phyloP scores from a whole-genome alignment of 2,113 vertebrate genomes.

The Hemiprocne comata region DNA sequence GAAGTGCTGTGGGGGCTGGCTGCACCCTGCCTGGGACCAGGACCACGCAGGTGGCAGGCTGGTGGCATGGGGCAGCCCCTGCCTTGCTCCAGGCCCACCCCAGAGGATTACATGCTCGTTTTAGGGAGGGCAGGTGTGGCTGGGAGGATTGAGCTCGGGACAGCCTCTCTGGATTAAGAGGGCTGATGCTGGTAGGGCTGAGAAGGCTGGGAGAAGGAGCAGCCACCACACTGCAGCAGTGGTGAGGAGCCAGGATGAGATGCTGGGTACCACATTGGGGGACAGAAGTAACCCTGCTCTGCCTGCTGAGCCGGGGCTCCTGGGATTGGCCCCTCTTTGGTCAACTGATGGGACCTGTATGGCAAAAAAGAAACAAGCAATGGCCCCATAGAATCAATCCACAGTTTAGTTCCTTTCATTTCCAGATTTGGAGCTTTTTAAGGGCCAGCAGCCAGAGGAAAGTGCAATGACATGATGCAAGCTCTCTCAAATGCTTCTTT shows the following conservation, averaged over 20 bases:
- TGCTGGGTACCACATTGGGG: not conserved
- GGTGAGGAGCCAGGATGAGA: fast-evolving
- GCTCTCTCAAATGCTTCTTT: not conserved
- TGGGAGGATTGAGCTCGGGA: fast-evolving
- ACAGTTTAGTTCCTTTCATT: not conserved
- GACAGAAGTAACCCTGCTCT: not conserved
- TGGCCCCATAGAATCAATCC: not conserved
- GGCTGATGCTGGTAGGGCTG: fast-evolving
- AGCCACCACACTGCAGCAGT: fast-evolving
- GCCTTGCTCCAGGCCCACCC: not conserved
- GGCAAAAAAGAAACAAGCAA: not conserved
- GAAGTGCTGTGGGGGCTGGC: not conserved
- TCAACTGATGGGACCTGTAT: not conserved
- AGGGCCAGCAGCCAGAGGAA: not conserved
- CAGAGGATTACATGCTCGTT: fast-evolving
- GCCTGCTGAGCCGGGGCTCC: fast-evolving
- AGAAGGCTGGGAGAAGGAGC: not conserved
- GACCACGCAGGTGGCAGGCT: fast-evolving
- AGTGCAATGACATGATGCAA: fast-evolving
- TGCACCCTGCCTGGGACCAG: not conserved
- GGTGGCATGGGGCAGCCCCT: not conserved
- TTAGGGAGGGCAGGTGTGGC: not conserved
- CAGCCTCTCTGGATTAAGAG: not conserved
- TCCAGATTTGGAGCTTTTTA: not conserved
- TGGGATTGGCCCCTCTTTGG: fast-evolving